Evolutionary conservation across 1,140 invertebrate genomes (phyloP), one percentile per base, ranked within the genome.

Genomic region (Pogonognathellus flavescens): DNA sequence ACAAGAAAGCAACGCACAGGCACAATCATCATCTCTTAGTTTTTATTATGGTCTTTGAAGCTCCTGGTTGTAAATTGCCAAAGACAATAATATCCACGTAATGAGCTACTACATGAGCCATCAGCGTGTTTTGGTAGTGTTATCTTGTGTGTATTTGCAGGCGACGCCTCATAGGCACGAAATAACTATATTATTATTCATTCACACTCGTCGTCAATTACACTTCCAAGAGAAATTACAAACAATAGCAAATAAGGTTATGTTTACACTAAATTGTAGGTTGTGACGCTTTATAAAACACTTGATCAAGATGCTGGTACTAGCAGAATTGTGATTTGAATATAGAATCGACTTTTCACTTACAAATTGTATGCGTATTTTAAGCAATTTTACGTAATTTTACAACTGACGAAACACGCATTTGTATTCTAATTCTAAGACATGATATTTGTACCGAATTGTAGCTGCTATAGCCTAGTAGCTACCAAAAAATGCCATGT

Each of bases 91-190:
- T 16, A 20, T 20, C 57, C 20, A 6, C n/a, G 9, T 22, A 11
- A 18, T 60, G 59, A 60, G 22, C n/a, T 8, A 9, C 18, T 59
- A 22, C n/a, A 9, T 60, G 22, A 22, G 10, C 0, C 57, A 59
- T 59, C 16, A 60, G 5, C n/a, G n/a, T 59, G 10, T 18, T 59
- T 18, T 3, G 22, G 1, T 60, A 18, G 59, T 60, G 18, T 60
- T 60, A 20, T 59, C 10, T 18, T 18, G 14, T 20, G 22, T 18
- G 22, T 25, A 20, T 66, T 66, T 66, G 20, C 62, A 66, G 62
- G 22, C 62, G 62, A 25, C 62, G 62, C 62, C 62, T 66, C 62
- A 66, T 66, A 66, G 22, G 14, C 62, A 66, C 20, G 62, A 66
- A 66, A 25, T 25, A 66, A 11, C 13, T 31, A 31, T 31, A 25